Evolutionary conservation across 1,140 invertebrate genomes (phyloP), one percentile per base, ranked within the genome.

Genomic region (Nomia melanderi): DNA sequence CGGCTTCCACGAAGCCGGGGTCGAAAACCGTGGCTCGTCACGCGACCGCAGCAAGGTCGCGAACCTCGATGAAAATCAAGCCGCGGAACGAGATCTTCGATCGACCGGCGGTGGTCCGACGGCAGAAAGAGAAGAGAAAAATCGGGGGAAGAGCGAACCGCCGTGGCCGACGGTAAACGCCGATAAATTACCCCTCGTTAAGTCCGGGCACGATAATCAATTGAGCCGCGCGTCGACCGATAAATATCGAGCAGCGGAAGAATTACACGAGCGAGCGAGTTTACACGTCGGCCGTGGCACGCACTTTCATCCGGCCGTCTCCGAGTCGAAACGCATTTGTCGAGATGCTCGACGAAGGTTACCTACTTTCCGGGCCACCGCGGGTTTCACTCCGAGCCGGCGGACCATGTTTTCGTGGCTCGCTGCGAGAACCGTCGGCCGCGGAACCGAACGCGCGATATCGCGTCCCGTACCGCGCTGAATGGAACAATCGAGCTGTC

Each of bases 301-400:
- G 41, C 25, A 76, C 66, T 82, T 82, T 82, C 69, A 41, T 65
- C 39, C 60, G 27, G 33, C 59, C 50, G 47, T 41, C 59, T 50
- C 25, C 12, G 25, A 71, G 36, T 33, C 76, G 70, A 56, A 64
- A 83, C 67, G 72, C 27, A 62, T 70, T 80, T 73, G 74, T 77
- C 77, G 81, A 83, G 76, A 84, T 80, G 63, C 72, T 64, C 59
- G 67, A 56, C 47, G 77, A 83, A 83, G 82, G 82, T 83, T 76
- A 79, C 77, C 77, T 47, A 78, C 79, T 80, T 77, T 76, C 67
- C 27, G 31, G 39, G 54, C 67, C 29, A 39, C 20, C 25, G 20
- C 25, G 57, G 44, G 41, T 80, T 83, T 83, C 73, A 73, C 73
- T 80, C 62, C 33, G 33, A 25, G 39, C n/a, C 33, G 25, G 76